Evolutionary conservation across 2,888 invertebrate genomes (phyloP), one percentile per base, ranked within the genome.

Genomic region (Colostygia pectinataria): DNA sequence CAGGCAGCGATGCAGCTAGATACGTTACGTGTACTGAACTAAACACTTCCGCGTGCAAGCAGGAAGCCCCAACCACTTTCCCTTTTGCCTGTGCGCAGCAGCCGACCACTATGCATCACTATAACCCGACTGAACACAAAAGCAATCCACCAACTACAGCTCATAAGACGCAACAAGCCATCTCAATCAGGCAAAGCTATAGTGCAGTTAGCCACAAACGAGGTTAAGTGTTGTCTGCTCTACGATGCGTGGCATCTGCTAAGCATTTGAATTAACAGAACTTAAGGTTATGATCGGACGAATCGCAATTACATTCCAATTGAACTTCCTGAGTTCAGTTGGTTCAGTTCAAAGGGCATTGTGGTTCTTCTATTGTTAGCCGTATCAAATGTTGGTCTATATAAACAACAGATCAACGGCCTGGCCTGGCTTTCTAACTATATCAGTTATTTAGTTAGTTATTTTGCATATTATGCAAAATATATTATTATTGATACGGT

Each of bases 51-150:
- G 88, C 80, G 82, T 82, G 80, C 77, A 69, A 89, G 83, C 88
- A 89, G 89, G 89, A 89, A 90, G 80, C 79, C 55, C 68, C 72
- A 68, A 71, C 69, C 83, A 89, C 89, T 90, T 90, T 90, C 89
- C 86, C 88, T 89, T 89, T 90, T 87, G 83, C 86, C 84, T 71
- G 80, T 68, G 82, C 84, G 83, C 88, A 87, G 87, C 87, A 87
- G 87, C 85, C 84, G 74, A 77, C 39, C 40, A 51, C 77, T 76
- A 80, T 81, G 80, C 82, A 83, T 77, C 77, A 75, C 59, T 80
- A 80, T 80, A 77, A 84, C 64, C 75, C 80, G 55, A 63, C 79
- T 66, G 63, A 71, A 66, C 59, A 38, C 38, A 71, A 39, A 49
- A 56, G 43, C 53, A 18, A 9, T 18, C 6, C 7, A 9, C n/a